Evolutionary conservation across 2,888 invertebrate genomes (phyloP).

Genomic region (Tachystola acroxantha): DNA sequence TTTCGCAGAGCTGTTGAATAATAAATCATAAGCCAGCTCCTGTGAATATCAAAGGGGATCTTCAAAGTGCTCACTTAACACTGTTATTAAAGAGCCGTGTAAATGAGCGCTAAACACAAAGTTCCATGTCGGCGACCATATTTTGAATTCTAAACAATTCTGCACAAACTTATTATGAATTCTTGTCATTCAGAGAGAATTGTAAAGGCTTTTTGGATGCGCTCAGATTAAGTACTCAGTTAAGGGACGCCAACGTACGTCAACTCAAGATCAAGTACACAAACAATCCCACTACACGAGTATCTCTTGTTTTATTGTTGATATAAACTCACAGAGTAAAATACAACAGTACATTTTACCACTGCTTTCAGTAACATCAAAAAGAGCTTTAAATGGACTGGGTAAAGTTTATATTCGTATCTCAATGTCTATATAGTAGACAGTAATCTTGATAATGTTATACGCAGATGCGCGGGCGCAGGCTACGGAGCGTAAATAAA

Average conservation of each 20-base stretch:
- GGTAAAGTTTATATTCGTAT: constrained; percentile 1
- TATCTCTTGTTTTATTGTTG: constrained; percentile 8
- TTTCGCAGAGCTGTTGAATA: constrained; percentile 43
- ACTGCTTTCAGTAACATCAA: background rate
- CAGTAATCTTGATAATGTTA: constrained; percentile 15
- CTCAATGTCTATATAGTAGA: background rate
- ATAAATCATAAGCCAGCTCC: constrained; percentile 53
- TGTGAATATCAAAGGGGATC: constrained; percentile 55
- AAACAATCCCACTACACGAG: constrained; percentile 1
- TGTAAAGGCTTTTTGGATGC: background rate
- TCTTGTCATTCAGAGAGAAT: background rate
- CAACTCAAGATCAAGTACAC: background rate
- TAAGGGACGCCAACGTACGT: background rate
- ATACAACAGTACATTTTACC: background rate
- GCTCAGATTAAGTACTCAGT: constrained; percentile 1
- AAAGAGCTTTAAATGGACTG: background rate
- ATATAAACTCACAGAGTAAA: constrained; percentile 7
- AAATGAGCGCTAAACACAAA: constrained; percentile 34
- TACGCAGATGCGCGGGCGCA: constrained; percentile 13
- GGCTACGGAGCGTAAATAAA: constrained; percentile 32
- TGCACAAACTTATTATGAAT: constrained; percentile 2
- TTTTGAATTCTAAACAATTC: constrained; percentile 12
- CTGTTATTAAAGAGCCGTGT: constrained; percentile 42
- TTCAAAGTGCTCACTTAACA: constrained; percentile 55
- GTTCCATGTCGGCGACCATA: constrained; percentile 15